Percentiles rank a stretch among this genome's conserved stretches.
These are phyloP conservation scores for Masticophis lateralis DNA, from an alignment of 2,797 vertebrate genomes.

Conservation along the genomic window DNA sequence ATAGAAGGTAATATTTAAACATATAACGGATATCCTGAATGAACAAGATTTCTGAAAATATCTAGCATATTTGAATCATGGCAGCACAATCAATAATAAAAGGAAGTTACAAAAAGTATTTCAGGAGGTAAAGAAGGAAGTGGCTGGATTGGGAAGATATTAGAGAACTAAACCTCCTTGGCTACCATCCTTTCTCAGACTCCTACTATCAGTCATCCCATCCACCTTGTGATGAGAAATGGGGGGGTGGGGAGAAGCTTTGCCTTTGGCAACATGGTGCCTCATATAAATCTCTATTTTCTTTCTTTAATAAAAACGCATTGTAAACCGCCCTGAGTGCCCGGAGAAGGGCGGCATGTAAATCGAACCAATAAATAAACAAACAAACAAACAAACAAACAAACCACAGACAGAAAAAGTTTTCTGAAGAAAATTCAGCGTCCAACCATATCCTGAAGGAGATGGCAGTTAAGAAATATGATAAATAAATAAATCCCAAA, in stretches of 20 bases:
- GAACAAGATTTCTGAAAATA: background rate
- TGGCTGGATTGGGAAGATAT: background rate
- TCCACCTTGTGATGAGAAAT: background rate
- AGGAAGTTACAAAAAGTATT: background rate
- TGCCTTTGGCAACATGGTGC: background rate
- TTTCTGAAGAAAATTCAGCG: background rate
- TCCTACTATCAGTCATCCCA: background rate
- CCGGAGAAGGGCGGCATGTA: no score
- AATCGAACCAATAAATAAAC: no score
- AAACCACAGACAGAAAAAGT: background rate
- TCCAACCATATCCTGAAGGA: background rate
- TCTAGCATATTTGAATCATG: background rate
- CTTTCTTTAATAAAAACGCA: background rate
- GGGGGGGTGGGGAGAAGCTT: background rate
- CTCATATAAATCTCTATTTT: background rate
- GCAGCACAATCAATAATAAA: background rate
- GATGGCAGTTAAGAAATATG: background rate
- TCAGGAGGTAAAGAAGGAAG: background rate
- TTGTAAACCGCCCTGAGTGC: no score
- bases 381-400: no score
- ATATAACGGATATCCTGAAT: background rate
- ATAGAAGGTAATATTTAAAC: background rate
- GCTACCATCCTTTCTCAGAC: background rate
- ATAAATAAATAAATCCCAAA: background rate
- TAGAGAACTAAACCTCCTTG: background rate